Conservation (phyloP, 2,888 invertebrate species). For the Chymomyza procnemis region DNA sequence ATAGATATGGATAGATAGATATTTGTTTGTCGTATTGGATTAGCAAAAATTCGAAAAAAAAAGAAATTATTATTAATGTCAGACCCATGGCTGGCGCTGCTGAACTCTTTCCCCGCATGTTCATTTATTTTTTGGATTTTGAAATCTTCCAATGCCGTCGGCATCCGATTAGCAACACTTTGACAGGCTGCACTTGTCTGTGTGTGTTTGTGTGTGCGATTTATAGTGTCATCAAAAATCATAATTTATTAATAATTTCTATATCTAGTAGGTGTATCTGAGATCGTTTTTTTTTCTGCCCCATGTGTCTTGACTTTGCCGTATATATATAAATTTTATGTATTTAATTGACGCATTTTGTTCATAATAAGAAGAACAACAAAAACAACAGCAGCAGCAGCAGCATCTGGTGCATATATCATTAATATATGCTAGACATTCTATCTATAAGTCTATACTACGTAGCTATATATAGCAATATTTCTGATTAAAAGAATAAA, state of each 20-base stretch:
- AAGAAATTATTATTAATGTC: conserved; percentile 21
- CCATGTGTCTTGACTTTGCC: conserved; percentile 9
- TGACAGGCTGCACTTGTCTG: conserved; percentile 1
- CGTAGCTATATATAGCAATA: neutral
- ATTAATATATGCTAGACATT: conserved; percentile 35
- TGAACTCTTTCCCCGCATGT: neutral
- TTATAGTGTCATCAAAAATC: conserved; percentile 63
- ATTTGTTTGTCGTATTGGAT: conserved; percentile 22
- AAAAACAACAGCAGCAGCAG: conserved; percentile 29
- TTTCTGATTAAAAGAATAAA: neutral
- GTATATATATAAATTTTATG: conserved; percentile 26
- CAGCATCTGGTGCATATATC: conserved; percentile 34
- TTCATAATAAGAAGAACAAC: too few relatives aligned
- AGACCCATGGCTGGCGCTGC: neutral
- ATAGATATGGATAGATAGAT: neutral
- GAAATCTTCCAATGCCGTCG: conserved; percentile 51
- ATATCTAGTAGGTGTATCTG: conserved; percentile 20
- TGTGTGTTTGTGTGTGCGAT: conserved; percentile 28
- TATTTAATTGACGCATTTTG: conserved; percentile 70
- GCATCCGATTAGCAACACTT: conserved; percentile 34
- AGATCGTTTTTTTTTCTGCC: conserved; percentile 15
- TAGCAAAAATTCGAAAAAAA: conserved; percentile 34
- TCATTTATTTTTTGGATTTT: conserved; percentile 14
- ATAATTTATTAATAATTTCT: conserved; percentile 67
- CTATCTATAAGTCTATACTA: conserved; percentile 20